These are phyloP conservation scores for Protonemura montana DNA, from an alignment of 2,888 invertebrate genomes.

Conservation along the genomic window DNA sequence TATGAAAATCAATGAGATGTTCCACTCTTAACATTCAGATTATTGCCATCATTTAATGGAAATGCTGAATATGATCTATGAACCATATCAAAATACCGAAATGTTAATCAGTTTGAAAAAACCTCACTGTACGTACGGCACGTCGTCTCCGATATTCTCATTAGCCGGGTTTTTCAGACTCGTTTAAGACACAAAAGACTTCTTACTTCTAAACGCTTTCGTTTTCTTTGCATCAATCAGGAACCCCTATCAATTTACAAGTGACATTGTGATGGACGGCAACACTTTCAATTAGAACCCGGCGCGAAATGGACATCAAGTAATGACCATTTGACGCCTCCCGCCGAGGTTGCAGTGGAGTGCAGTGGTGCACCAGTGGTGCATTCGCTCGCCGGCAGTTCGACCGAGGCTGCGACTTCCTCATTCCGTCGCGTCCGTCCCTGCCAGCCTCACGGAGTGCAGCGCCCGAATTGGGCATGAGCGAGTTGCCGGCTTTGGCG, in stretches of 20 bases:
- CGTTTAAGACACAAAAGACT: background rate
- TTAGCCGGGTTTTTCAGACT: background rate
- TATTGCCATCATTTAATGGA: background rate
- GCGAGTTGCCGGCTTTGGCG: background rate
- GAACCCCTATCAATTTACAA: background rate
- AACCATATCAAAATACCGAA: background rate
- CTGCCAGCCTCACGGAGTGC: background rate
- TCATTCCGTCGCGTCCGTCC: background rate
- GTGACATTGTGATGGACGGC: background rate
- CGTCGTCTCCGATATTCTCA: background rate
- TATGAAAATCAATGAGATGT: background rate
- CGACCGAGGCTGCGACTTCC: background rate
- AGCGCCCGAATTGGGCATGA: background rate
- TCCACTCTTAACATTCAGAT: background rate
- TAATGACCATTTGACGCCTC: background rate
- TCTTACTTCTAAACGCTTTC: background rate
- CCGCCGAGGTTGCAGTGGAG: background rate
- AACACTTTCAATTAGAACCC: too few relatives aligned
- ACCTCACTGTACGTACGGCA: background rate
- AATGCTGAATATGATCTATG: background rate
- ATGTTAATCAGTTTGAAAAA: background rate
- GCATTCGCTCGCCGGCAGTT: background rate
- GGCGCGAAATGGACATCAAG: background rate
- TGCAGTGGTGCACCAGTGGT: background rate
- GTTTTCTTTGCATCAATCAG: background rate